Evolutionary conservation across 2,888 invertebrate genomes (phyloP), one percentile per base, ranked within the genome.

Genomic region (Trachelus stipa): DNA sequence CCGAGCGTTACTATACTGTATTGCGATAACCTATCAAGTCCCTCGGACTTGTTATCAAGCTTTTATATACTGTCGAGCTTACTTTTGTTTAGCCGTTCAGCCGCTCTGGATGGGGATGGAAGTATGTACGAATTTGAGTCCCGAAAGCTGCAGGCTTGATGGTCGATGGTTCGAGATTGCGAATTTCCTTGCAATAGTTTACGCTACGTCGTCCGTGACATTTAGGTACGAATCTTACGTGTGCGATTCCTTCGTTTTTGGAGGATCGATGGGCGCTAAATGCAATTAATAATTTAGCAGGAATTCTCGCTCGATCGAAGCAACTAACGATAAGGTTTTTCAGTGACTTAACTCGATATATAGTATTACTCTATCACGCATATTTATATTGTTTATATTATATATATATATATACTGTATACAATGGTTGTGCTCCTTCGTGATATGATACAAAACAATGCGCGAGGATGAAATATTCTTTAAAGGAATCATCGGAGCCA

Each of bases 141-240:
- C 23, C 73, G n/a, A 73, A 40, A 73, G 73, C 73, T 35, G 31
- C 11, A 31, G 69, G 79, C 84, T 34, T 11, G 34, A 81, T 82
- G 83, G 81, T 78, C 82, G 85, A 85, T 84, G 85, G 84, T 82
- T 83, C 85, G 85, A 86, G 86, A 85, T 85, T 83, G 80, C 85
- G 76, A 79, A 79, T 81, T 33, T 69, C 11, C 30, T 30, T 33
- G 69, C 33, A 31, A 30, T 1, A 11, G 31, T 69, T 69, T 69
- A 30, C 11, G 33, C 31, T 69, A 69, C n/a, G 12, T 69, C 1
- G 11, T 30, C 69, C 9, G 1, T 1, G 12, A 69, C 69, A 9
- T 12, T 30, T n/a, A 30, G 30, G 69, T 69, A 69, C 69, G 31
- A 69, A 69, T 33, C 69, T 69, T 69, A 33, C 12, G 4, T 30